Conservation (phyloP, 2,888 invertebrate genomes). For the Allacma fusca region DNA sequence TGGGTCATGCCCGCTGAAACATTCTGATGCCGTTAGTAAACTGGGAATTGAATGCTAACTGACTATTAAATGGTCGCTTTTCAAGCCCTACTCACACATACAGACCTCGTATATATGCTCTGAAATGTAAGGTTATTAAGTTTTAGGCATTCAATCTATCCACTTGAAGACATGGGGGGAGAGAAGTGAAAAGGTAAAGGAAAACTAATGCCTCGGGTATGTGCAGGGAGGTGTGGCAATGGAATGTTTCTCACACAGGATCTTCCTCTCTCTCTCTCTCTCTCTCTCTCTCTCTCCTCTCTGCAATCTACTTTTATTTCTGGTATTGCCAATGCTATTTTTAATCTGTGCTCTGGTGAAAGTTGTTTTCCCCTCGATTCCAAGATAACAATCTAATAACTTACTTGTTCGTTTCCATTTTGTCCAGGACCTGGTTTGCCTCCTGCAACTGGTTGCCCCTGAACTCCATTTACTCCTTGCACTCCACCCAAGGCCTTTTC, state of each 20-base stretch:
- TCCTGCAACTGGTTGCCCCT: slow-evolving; percentile 9
- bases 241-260: no score
- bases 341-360: slow-evolving; percentile 4
- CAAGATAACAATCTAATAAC: background rate
- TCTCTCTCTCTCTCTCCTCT: slow-evolving; percentile 15
- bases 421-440: background rate
- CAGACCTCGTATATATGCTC: no score
- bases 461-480: slow-evolving; percentile 13
- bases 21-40: slow-evolving; percentile 39
- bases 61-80: slow-evolving; percentile 5
- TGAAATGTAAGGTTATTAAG: background rate
- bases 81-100: background rate
- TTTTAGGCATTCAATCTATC: no score
- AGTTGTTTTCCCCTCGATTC: slow-evolving; percentile 29
- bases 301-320: background rate
- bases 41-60: slow-evolving; percentile 17
- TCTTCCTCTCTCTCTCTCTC: background rate
- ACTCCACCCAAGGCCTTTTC: background rate
- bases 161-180: background rate
- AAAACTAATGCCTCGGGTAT: background rate
- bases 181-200: slow-evolving; percentile 9
- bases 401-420: slow-evolving; percentile 17
- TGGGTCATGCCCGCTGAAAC: slow-evolving; percentile 42
- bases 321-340: slow-evolving; percentile 20
- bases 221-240: background rate